Evolutionary conservation across 1,140 invertebrate species (phyloP), one percentile per base, ranked within the genome.

Genomic region (Charaxes varanes): DNA sequence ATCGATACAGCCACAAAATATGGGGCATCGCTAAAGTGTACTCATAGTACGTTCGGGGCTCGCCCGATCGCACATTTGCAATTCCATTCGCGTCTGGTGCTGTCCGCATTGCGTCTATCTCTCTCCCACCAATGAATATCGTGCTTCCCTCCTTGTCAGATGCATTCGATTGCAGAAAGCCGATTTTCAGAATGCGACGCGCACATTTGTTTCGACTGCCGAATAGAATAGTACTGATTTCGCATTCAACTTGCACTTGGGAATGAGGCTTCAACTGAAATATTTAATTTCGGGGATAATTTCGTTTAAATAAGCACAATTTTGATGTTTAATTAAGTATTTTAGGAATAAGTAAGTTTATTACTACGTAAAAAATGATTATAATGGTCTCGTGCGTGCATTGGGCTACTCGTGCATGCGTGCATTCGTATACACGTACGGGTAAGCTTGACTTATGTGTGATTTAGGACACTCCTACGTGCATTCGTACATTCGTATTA

Each of bases 111-210:
- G 56, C 52, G 22, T 47, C 56, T 38, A 21, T 69, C 71, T 46
- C 59, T 41, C 40, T 73, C 60, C 28, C 43, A 50, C 58, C 24
- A 19, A 33, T 36, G 10, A 22, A 21, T 44, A 41, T 45, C 17
- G 18, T 42, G 56, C 36, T 17, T 53, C 45, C 30, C 17, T 73
- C 59, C 35, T 56, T 47, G 32, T 73, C 62, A 18, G 31, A 11
- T 69, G 65, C 65, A 73, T 67, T 60, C 61, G 73, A 68, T 69
- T 69, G 68, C 66, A 68, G 56, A 68, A 53, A 65, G 62, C 63
- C 62, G 66, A 69, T 70, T 69, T 61, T 55, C 60, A 61, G 55
- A 45, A 52, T 50, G 37, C 50, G 58, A 49, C 30, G 38, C 41
- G 52, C 53, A 53, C 62, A 65, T 70, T 69, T 74, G 70, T 71